Evolutionary conservation across 2,797 vertebrate species (phyloP).

Genomic region (Smutsia temminckii): DNA sequence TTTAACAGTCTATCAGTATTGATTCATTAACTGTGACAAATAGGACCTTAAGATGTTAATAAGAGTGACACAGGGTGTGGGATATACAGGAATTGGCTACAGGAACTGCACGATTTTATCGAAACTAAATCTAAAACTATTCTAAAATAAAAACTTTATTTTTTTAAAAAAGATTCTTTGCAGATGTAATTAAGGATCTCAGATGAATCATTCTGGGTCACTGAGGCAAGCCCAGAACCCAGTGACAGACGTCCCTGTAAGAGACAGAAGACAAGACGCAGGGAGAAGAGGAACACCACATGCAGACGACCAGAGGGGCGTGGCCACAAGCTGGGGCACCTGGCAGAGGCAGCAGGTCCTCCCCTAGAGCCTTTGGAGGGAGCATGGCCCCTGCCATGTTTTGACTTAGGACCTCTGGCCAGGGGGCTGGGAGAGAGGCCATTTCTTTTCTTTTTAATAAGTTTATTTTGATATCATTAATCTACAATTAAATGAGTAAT

Average conservation of each 20-base stretch:
- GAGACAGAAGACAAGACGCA: background rate
- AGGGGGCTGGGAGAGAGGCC: background rate
- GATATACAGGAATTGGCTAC: too few relatives aligned
- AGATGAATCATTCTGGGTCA: background rate
- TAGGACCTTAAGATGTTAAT: too few relatives aligned
- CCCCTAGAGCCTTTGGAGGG: background rate
- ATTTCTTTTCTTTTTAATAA: too few relatives aligned
- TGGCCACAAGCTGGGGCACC: background rate
- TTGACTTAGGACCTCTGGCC: background rate
- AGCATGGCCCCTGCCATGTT: accelerated
- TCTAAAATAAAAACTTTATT: too few relatives aligned
- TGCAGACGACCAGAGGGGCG: accelerated
- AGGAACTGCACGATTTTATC: too few relatives aligned
- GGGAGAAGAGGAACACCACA: accelerated
- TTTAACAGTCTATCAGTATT: too few relatives aligned
- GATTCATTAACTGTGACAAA: too few relatives aligned
- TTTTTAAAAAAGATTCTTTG: too few relatives aligned
- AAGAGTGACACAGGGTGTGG: too few relatives aligned
- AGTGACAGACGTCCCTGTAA: background rate
- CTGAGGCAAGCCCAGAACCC: background rate
- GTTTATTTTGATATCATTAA: too few relatives aligned
- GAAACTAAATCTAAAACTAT: too few relatives aligned
- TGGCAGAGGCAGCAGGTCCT: background rate
- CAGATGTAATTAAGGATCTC: background rate
- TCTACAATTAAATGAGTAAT: too few relatives aligned